These are phyloP conservation scores for Perca flavescens DNA, from an alignment of 2,113 vertebrate genomes.

Conservation along the genomic window DNA sequence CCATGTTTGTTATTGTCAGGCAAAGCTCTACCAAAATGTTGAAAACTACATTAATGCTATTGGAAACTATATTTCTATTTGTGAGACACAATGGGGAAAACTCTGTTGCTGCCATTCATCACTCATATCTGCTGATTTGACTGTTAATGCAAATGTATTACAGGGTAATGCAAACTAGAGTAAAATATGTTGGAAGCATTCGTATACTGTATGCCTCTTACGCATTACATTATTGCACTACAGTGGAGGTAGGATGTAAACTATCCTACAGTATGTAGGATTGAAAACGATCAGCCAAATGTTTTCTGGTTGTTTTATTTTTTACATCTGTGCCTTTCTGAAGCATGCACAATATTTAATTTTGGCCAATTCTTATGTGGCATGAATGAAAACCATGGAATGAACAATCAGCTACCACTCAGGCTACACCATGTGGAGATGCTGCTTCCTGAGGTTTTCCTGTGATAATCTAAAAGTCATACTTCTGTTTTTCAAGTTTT, in stretches of 20 bases:
- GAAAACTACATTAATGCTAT: constrained; percentile 4
- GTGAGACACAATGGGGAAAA: background rate
- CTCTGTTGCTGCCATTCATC: constrained; percentile 16
- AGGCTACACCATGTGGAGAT: constrained; percentile 9
- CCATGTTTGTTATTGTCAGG: background rate
- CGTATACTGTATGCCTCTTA: background rate
- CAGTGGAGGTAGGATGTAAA: background rate
- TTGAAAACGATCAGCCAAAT: constrained; percentile 7
- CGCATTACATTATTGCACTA: constrained; percentile 26
- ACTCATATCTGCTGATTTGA: background rate
- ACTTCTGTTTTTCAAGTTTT: background rate
- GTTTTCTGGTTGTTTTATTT: background rate
- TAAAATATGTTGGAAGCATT: background rate
- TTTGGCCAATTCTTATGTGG: background rate
- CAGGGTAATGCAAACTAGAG: constrained; percentile 41
- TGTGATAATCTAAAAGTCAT: background rate
- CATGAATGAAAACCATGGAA: background rate
- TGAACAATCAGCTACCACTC: background rate
- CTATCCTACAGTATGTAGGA: background rate
- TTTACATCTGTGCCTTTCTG: constrained; percentile 19
- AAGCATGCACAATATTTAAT: background rate
- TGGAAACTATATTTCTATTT: constrained; percentile 25
- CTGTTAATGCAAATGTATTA: constrained; percentile 38
- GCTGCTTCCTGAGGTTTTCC: constrained; percentile 7
- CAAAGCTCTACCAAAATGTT: constrained; percentile 37